Evolutionary conservation across 2,888 invertebrate genomes (phyloP).

Genomic region (Callyntrura sp.): DNA sequence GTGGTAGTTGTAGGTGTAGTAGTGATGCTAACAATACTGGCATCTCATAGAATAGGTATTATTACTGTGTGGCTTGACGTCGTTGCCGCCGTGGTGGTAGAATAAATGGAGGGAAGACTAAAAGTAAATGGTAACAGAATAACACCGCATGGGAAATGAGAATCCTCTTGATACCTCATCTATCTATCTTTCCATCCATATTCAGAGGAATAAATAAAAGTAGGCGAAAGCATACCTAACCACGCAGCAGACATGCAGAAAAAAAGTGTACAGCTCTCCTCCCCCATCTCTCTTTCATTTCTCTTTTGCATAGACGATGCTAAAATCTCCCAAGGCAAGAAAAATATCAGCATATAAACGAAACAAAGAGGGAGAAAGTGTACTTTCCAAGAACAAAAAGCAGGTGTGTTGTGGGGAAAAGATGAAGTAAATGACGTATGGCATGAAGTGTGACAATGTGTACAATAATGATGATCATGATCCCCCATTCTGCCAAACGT

Average conservation of each 20-base stretch:
- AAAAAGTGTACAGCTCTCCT: neutral
- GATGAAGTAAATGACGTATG: conserved; percentile 1
- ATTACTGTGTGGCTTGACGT: conserved; percentile 31
- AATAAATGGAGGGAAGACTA: conserved; percentile 58
- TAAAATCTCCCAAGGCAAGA: conserved; percentile 48
- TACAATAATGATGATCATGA: conserved; percentile 62
- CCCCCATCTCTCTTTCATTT: neutral
- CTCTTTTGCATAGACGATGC: neutral
- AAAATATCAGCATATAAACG: conserved; percentile 31
- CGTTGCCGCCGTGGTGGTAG: conserved; percentile 33
- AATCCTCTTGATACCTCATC: conserved; percentile 81
- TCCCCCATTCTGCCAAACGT: neutral
- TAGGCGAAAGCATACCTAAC: conserved; percentile 28
- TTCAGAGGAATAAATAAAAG: conserved; percentile 66
- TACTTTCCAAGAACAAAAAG: neutral
- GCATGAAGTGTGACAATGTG: conserved; percentile 60
- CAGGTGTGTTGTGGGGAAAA: neutral
- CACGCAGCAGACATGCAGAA: conserved; percentile 11
- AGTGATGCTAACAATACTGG: conserved; percentile 1
- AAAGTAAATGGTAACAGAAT: conserved; percentile 71
- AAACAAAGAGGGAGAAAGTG: neutral
- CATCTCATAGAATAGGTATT: conserved; percentile 7
- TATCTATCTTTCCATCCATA: conserved; percentile 80
- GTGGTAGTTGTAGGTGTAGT: neutral
- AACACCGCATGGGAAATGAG: conserved; percentile 80